Percentiles rank a stretch among this genome's conserved stretches.
Conservation (phyloP, 2,113 vertebrate species). For the Psammodynastes pulverulentus region DNA sequence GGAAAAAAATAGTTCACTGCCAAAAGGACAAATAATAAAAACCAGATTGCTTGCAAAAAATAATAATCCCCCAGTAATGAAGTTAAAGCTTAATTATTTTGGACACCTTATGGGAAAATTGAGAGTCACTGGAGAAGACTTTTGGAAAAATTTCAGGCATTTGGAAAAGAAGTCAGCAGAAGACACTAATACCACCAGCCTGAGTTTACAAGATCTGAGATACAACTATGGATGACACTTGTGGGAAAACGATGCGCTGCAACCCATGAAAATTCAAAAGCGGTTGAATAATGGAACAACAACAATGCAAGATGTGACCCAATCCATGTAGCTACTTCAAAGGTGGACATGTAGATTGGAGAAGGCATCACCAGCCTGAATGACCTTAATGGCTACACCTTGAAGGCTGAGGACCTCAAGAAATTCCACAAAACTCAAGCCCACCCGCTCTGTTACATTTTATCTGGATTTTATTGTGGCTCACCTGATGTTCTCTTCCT, state of each 20-base stretch:
- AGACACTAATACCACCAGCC: not conserved
- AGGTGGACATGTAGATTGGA: not conserved
- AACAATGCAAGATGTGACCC: not conserved
- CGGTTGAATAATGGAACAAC: not conserved
- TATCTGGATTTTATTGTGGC: conserved; percentile 47
- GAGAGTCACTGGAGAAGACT: not conserved
- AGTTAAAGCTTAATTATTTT: not conserved
- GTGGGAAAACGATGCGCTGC: not conserved
- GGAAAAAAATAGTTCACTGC: not conserved
- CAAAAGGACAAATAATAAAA: not conserved
- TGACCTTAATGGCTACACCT: not conserved
- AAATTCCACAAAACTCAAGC: not conserved
- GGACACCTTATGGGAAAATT: not conserved
- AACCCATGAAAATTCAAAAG: not conserved
- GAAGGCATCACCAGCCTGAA: not conserved
- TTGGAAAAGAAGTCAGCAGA: not conserved
- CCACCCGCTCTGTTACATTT: not conserved
- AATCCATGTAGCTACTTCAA: not conserved
- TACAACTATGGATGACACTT: not conserved
- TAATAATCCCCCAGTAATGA: not conserved
- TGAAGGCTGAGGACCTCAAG: not conserved
- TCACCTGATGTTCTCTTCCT: not conserved
- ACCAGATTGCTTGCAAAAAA: not conserved
- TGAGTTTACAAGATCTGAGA: not conserved
- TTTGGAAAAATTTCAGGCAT: not conserved